Evolutionary conservation across 1,140 invertebrate species (phyloP).

Genomic region (Nomia melanderi): DNA sequence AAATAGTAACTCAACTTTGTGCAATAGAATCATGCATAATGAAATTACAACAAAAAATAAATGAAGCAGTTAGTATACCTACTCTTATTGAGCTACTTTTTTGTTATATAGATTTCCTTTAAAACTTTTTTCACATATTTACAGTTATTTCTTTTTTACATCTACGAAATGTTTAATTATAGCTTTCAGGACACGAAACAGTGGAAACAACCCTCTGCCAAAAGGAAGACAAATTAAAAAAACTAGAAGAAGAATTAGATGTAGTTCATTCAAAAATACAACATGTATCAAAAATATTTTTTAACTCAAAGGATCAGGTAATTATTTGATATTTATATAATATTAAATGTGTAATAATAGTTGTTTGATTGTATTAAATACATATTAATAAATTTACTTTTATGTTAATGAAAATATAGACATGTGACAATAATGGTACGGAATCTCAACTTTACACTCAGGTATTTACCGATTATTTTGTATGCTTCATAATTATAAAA

Average conservation of each 20-base stretch:
- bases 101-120: not conserved
- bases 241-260: conserved; percentile 75
- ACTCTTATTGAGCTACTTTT: not conserved
- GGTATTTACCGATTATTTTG: conserved; percentile 11
- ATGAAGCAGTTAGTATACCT: conserved; percentile 70
- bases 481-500: not conserved
- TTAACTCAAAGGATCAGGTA: conserved; percentile 68
- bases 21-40: conserved; percentile 67
- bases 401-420: not conserved
- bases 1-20: conserved; percentile 70
- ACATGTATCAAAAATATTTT: conserved; percentile 72
- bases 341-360: conserved; percentile 1
- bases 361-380: not conserved
- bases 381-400: conserved; percentile 1
- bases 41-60: conserved; percentile 70
- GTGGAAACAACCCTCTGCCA: conserved; percentile 67
- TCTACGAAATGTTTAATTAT: conserved; percentile 12
- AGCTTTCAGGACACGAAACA: conserved; percentile 69
- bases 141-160: not conserved
- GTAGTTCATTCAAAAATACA: conserved; percentile 76
- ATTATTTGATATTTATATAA: not conserved
- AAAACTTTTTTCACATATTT: not conserved
- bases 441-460: conserved; percentile 20
- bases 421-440: not conserved
- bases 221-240: conserved; percentile 67